Evolutionary conservation across 1,140 invertebrate genomes (phyloP), one percentile per base, ranked within the genome.

Genomic region (Calliphora vicina): DNA sequence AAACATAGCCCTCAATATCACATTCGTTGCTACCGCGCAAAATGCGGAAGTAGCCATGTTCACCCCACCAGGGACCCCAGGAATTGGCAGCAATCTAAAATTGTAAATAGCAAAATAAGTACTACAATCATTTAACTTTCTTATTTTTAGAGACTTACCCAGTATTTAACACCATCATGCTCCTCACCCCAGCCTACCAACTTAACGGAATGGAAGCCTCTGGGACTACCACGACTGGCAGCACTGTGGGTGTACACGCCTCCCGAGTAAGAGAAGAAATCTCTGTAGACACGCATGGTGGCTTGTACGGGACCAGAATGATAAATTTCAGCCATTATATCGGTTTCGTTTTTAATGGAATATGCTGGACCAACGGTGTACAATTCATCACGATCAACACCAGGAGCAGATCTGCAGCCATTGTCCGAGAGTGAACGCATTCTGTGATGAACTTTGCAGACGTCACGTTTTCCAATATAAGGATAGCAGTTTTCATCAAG

Each of bases 261-360:
- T 23, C 93, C 92, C 81, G 92, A 92, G 90, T 99, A 99, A 81
- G 95, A 93, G 91, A 97, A 99, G 91, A 99, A 97, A 88, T 99
- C 97, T 84, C 95, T 95, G 86, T 96, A 94, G 0, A 99, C 96
- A 81, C 92, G 93, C 93, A 98, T 97, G 3, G 96, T 96, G 23
- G 97, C 97, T 94, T 98, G 97, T 0, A 98, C 97, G n/a, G 97
- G 97, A 83, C 98, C 98, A 72, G 97, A 97, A 25, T 93, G 94
- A 88, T 95, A 92, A 73, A 99, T 98, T 89, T 99, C 97, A 84
- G 95, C 93, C 96, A 97, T 97, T 83, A 99, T 98, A 87, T 97
- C 97, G 13, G 93, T 93, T 87, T 95, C 94, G 73, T 93, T 93
- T 43, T 93, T 93, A 17, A 98, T 91, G 84, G 94, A 93, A 91